A percentile compares a stretch with the other conserved stretches of the same genome.
phyloP scores from a whole-genome alignment of 2,797 vertebrate species.

The Artibeus jamaicensis region DNA sequence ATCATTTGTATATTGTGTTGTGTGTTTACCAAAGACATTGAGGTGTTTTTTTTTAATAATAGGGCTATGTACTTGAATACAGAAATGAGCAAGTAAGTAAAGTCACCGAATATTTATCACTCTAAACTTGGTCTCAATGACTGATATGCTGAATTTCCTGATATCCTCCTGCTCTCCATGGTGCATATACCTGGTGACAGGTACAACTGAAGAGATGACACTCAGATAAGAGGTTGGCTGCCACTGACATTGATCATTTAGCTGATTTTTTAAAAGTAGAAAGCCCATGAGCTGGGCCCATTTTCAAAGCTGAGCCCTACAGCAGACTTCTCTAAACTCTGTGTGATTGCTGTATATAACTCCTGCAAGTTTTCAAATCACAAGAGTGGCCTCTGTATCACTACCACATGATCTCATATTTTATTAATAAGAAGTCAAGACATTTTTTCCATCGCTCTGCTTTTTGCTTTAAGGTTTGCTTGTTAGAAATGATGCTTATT shows the following conservation, averaged over 20 bases:
- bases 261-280: not conserved
- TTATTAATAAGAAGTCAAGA: not conserved
- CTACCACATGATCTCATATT: not conserved
- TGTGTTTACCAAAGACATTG: not conserved
- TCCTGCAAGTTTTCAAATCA: not conserved
- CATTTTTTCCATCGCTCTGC: not conserved
- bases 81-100: not conserved
- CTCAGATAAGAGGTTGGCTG: fast-evolving
- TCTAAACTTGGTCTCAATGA: not conserved
- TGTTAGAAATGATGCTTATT: not conserved
- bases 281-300: not conserved
- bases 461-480: not conserved
- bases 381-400: not conserved
- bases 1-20: not conserved
- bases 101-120: not conserved
- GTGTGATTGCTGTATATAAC: fast-evolving
- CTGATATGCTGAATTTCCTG: not conserved
- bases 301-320: not conserved
- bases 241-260: not conserved
- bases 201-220: not conserved
- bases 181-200: not conserved
- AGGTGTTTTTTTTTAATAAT: not conserved
- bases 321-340: not conserved
- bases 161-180: not conserved
- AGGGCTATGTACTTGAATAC: not conserved